Evolutionary conservation across 2,888 invertebrate genomes (phyloP), one percentile per base, ranked within the genome.

Genomic region (Salticus scenicus): DNA sequence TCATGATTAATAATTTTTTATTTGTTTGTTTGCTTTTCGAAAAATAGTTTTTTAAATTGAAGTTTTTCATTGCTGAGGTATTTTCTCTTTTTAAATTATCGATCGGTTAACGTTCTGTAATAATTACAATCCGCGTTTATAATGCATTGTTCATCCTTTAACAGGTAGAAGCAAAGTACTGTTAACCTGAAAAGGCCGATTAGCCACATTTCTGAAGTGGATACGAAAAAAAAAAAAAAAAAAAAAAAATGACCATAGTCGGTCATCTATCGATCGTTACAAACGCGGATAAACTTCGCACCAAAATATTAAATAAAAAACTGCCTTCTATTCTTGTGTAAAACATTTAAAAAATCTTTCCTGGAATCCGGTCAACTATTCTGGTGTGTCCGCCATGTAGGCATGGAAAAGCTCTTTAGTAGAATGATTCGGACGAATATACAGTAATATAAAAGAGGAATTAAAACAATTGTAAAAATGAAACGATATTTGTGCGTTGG

Each of bases 301-400:
- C 51, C 67, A 47, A 85, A 73, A 42, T n/a, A n/a, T 2, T 74
- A 69, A 37, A 37, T 37, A 77, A 85, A 78, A 79, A 74, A 37
- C 57, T 42, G 31, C 70, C 27, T 37, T 79, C 82, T 79, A 27
- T 41, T 47, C 73, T 70, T 41, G 27, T 79, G 74, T 79, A 75
- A 79, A 85, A 51, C 31, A 33, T 47, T 83, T 64, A 41, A 57
- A 78, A 78, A 79, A 78, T 77, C 84, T 74, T 28, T 14, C 63
- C 78, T 79, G 78, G 78, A 79, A 85, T 78, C 70, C 83, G 27
- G 51, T 75, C 78, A 57, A 74, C 84, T 85, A 70, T 73, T 79
- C 79, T 79, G 79, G 84, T 85, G 84, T 74, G 51, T 37, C 79
- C 72, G 73, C 72, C 72, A 33, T 51, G 71, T 51, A 31, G 71